These are phyloP conservation scores for Drosophila birchii DNA, from an alignment of 2,888 invertebrate species.

Conservation along the genomic window DNA sequence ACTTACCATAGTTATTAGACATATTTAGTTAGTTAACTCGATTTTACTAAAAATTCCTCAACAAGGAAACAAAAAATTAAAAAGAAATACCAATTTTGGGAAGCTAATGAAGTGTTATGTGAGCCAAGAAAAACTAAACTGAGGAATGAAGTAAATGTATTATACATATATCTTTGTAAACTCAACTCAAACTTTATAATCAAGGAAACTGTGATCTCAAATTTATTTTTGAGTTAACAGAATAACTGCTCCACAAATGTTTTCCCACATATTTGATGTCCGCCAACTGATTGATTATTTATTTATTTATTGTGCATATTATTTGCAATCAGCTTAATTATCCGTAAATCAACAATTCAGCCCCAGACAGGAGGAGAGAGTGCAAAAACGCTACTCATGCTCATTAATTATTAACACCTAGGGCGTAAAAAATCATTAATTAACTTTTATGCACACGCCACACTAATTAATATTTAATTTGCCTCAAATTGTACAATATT, in stretches of 20 bases:
- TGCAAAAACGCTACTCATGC: conserved; percentile 33
- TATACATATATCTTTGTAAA: no score
- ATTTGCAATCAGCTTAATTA: conserved; percentile 50
- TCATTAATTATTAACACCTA: conserved; percentile 70
- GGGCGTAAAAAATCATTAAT: conserved; percentile 70
- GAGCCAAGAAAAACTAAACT: background rate
- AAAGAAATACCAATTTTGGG: conserved; percentile 13
- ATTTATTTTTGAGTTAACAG: background rate
- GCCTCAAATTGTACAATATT: conserved; percentile 51
- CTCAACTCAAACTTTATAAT: background rate
- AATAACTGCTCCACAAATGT: background rate
- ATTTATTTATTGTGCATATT: conserved; percentile 51
- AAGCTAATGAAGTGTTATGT: background rate
- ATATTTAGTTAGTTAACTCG: conserved; percentile 3
- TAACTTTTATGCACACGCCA: conserved; percentile 65
- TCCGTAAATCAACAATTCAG: conserved; percentile 33
- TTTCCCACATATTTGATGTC: conserved; percentile 3
- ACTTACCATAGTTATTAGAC: conserved; percentile 14
- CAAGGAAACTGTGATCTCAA: background rate
- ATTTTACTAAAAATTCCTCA: background rate
- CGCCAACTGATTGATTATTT: conserved; percentile 46
- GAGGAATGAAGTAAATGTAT: background rate
- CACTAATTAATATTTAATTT: conserved; percentile 73
- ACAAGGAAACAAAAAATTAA: background rate
- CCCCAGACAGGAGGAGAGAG: conserved; percentile 18